Conservation (phyloP, 2,888 invertebrate genomes). For the Mechanitis mazaeus region DNA sequence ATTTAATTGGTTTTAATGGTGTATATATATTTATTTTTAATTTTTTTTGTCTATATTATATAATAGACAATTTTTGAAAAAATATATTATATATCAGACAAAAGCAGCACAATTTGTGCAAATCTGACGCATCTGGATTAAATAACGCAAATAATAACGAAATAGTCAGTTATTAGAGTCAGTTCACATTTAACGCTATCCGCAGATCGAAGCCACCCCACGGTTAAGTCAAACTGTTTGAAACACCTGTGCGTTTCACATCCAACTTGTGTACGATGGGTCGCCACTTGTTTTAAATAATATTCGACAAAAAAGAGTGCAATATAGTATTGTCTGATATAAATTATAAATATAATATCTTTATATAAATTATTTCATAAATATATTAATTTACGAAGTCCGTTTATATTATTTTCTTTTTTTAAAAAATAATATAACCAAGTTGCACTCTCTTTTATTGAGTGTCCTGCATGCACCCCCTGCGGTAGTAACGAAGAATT, state of each 20-base stretch:
- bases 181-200: constrained; percentile 60
- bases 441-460: constrained; percentile 37
- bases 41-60: no score
- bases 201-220: constrained; percentile 59
- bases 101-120: no score
- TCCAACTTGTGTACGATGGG: constrained; percentile 53
- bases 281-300: constrained; percentile 40
- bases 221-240: constrained; percentile 38
- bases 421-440: constrained; percentile 1
- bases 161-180: constrained; percentile 68
- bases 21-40: no score
- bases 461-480: constrained; percentile 40
- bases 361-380: not conserved
- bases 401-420: not conserved
- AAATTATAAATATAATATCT: no score
- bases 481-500: constrained; percentile 64
- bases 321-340: not conserved
- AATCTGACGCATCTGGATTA: constrained; percentile 9
- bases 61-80: no score
- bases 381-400: not conserved
- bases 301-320: constrained; percentile 33
- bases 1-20: no score
- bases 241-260: constrained; percentile 69
- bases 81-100: no score
- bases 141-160: constrained; percentile 34